A percentile compares a stretch with the other conserved stretches of the same genome.
These are phyloP conservation scores for Myopa testacea DNA, from an alignment of 2,888 invertebrate genomes.

Conservation along the genomic window DNA sequence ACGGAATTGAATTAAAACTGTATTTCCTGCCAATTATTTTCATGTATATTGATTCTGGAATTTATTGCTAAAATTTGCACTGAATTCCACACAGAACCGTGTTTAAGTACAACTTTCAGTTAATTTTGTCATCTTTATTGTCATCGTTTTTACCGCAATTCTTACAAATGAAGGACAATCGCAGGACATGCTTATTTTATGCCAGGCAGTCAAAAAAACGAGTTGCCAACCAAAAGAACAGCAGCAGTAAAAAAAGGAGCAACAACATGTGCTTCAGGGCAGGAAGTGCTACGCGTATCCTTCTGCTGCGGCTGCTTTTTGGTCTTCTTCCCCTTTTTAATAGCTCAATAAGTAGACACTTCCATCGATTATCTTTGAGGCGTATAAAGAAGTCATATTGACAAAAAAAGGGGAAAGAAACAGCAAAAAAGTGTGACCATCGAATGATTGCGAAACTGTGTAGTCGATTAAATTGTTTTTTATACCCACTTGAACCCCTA, in stretches of 20 bases:
- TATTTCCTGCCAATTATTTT: too few species aligned
- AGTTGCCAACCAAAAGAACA: neutral
- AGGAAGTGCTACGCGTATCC: conserved; percentile 13
- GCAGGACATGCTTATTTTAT: too few species aligned
- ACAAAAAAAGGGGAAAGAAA: neutral
- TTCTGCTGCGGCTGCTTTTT: neutral
- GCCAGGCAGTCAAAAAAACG: too few species aligned
- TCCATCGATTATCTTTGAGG: conserved; percentile 12
- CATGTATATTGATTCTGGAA: neutral
- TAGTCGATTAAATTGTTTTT: too few species aligned
- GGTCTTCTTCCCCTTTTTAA: neutral
- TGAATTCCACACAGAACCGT: too few species aligned
- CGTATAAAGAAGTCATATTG: conserved; percentile 12
- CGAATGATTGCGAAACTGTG: too few species aligned
- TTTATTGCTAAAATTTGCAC: neutral
- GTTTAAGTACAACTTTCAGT: too few species aligned
- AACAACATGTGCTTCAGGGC: conserved; percentile 23
- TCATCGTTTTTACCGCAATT: too few species aligned
- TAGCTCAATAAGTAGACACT: conserved; percentile 28
- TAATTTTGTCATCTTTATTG: too few species aligned
- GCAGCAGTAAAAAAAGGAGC: conserved; percentile 7
- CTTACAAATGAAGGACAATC: too few species aligned
- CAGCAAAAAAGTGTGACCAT: neutral
- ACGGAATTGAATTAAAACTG: neutral
- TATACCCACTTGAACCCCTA: too few species aligned